Evolutionary conservation across 2,113 vertebrate species (phyloP).

Genomic region (Egretta garzetta): DNA sequence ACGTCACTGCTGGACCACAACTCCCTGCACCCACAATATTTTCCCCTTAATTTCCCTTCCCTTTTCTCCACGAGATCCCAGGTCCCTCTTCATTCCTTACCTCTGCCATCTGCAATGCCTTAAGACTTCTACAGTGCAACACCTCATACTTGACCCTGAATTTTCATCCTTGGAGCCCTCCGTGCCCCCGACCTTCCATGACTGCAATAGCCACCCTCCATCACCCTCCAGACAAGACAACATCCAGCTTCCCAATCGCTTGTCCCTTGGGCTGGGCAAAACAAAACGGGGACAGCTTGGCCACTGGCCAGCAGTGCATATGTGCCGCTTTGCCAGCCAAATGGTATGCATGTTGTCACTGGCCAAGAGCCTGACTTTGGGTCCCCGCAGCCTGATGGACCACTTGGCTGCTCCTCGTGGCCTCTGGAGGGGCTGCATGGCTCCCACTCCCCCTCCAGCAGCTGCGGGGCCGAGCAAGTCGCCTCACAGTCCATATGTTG

Average conservation of each 20-base stretch:
- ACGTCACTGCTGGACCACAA: not conserved
- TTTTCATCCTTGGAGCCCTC: not conserved
- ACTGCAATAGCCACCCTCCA: not conserved
- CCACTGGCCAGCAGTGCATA: not conserved
- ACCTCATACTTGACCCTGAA: not conserved
- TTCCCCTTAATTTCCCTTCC: not conserved
- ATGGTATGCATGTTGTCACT: rapidly evolving
- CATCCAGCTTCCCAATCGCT: not conserved
- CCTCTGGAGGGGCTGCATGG: rapidly evolving
- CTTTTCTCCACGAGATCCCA: not conserved
- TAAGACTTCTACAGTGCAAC: not conserved
- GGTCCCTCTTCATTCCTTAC: not conserved
- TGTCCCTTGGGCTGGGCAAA: not conserved
- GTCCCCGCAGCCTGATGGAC: not conserved
- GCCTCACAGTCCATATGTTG: rapidly evolving
- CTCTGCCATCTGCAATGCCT: not conserved
- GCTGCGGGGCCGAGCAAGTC: rapidly evolving
- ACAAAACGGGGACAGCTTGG: not conserved
- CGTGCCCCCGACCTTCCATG: rapidly evolving
- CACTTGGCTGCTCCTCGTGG: not conserved
- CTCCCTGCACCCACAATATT: not conserved
- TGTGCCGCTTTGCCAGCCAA: not conserved
- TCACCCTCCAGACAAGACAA: not conserved
- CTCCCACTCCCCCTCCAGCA: not conserved
- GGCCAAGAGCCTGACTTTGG: not conserved